Conservation (phyloP, 2,797 vertebrate genomes). For the Salmo trutta region DNA sequence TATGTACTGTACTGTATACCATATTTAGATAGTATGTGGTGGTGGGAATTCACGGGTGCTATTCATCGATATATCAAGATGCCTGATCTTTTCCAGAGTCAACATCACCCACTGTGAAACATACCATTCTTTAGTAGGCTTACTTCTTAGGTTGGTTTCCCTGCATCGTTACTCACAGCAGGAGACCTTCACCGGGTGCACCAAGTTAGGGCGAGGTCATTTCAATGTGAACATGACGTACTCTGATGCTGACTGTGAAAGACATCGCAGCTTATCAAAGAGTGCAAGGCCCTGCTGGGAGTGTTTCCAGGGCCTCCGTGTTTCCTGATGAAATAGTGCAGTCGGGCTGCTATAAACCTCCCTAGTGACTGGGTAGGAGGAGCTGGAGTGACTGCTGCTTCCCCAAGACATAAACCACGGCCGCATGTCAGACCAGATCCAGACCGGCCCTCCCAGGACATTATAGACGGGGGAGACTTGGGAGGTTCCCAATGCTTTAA, state of each 20-base stretch:
- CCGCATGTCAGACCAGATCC: neutral
- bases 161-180: no score
- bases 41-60: no score
- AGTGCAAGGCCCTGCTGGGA: neutral
- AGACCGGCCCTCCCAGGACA: neutral
- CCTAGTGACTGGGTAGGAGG: neutral
- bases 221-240: neutral
- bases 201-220: no score
- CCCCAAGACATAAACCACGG: slow-evolving; percentile 1
- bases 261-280: neutral
- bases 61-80: no score
- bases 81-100: no score
- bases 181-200: no score
- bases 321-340: neutral
- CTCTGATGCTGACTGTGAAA: neutral
- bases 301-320: neutral
- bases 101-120: no score
- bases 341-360: neutral
- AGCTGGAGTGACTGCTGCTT: neutral
- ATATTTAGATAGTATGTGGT: no score
- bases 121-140: no score
- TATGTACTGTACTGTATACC: no score
- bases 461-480: neutral
- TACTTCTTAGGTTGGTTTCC: no score
- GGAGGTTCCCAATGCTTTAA: neutral